Base-by-base conservation (phyloP, 2,888 invertebrate genomes). In the Chrysolina americana region DNA sequence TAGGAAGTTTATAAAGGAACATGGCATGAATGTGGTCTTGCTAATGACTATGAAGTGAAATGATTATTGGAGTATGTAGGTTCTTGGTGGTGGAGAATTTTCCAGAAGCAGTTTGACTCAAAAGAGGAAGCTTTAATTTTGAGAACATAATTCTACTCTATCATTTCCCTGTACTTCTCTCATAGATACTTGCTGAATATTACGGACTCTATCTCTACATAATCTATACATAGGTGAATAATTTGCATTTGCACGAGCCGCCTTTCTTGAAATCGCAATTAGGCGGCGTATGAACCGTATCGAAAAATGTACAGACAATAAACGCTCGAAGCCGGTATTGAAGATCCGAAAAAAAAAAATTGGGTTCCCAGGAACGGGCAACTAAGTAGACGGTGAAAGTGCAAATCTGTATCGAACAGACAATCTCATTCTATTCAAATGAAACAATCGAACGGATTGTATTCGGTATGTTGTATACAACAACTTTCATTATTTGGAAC, bases 201-300 rank as follows among this genome's bases (percentile, higher is more conserved):
- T 36, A 36, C 36, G 0, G 36, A 36, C 36, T 36, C 36, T 36
- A 36, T 56, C 21, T 19, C 23, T 56, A 21, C 56, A 75, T 73
- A 73, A 73, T 69, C 71, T 47, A 69, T 48, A 48, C 75, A 69
- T 68, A 69, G 53, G 66, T 71, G 62, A 64, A 73, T 56, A 72
- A 78, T 78, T 74, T 78, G 71, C 75, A 78, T 78, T 78, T 76
- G 76, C 78, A 76, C 75, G 75, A 78, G 76, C 71, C 75, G 76
- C 44, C 71, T 76, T 78, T 76, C 73, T 70, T 71, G 78, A 75
- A 75, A 75, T 78, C 48, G 71, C 71, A 78, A 78, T 78, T 78
- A 78, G 68, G 69, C 70, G 73, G 70, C 69, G 73, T 75, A 71
- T 70, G 71, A 68, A 75, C 78, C 78, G 76, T 71, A 71, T 73